Conservation (phyloP, 2,113 vertebrate genomes). For the Osmerus mordax region DNA sequence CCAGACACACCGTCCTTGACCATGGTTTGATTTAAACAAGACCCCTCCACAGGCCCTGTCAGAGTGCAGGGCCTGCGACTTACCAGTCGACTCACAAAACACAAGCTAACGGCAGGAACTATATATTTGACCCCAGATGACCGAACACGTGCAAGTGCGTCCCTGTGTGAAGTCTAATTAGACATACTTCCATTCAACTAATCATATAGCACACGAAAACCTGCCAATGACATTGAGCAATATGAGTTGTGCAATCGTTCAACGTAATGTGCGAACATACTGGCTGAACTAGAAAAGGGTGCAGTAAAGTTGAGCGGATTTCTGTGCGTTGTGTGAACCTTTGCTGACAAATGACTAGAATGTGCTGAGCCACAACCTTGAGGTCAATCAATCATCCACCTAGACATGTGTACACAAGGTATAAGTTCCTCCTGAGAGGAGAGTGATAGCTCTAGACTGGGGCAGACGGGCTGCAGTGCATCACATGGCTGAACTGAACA, state of each 20-base stretch:
- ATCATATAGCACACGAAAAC: too few species aligned
- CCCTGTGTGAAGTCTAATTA: constrained; percentile 7
- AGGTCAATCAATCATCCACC: constrained; percentile 3
- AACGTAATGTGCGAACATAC: too few species aligned
- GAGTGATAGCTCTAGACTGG: constrained; percentile 22
- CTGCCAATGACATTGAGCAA: too few species aligned
- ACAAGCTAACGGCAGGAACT: neutral
- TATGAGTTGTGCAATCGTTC: too few species aligned
- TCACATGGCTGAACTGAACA: constrained; percentile 45
- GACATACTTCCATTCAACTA: neutral
- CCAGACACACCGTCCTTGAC: constrained; percentile 72
- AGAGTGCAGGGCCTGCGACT: constrained; percentile 16
- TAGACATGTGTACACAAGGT: constrained; percentile 14
- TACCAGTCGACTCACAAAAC: constrained; percentile 6
- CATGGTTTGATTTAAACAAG: constrained; percentile 38
- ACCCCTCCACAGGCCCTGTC: constrained; percentile 31
- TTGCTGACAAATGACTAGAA: neutral
- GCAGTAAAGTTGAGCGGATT: neutral
- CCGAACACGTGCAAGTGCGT: neutral
- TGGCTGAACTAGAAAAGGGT: too few species aligned
- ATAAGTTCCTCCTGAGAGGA: constrained; percentile 36
- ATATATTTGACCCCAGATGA: neutral
- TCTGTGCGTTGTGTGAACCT: too few species aligned
- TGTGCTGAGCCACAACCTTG: constrained; percentile 3
- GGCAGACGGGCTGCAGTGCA: constrained; percentile 43